These are phyloP conservation scores for Orycteropus afer DNA, from an alignment of 2,113 vertebrate species.

Conservation along the genomic window DNA sequence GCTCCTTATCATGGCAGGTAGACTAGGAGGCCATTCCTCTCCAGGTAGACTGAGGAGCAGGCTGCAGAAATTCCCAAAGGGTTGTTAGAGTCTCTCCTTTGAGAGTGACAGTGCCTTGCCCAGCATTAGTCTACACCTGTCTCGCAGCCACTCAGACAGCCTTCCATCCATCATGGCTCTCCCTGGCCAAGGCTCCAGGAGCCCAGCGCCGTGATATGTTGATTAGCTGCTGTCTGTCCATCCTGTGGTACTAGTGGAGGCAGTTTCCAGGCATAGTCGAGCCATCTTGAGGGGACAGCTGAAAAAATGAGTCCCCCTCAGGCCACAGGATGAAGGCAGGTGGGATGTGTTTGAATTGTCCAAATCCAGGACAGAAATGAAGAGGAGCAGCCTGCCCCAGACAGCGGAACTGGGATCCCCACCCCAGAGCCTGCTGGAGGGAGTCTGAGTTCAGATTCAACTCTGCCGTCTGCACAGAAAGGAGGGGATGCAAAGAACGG, in stretches of 20 bases:
- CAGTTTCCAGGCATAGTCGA: not conserved
- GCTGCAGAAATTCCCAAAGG: not conserved
- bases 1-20: rapidly evolving
- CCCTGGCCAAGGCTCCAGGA: not conserved
- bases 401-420: not conserved
- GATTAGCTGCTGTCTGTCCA: not conserved
- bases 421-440: not conserved
- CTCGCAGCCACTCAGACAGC: not conserved
- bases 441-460: rapidly evolving
- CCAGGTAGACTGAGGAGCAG: not conserved
- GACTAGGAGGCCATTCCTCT: not conserved
- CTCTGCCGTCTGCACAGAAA: not conserved
- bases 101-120: rapidly evolving
- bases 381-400: not conserved
- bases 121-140: not conserved
- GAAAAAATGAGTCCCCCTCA: not conserved
- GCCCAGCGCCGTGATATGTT: not conserved
- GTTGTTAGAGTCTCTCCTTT: not conserved
- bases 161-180: not conserved
- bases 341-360: not conserved
- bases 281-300: not conserved
- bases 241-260: rapidly evolving
- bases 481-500: too few relatives aligned
- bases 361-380: not conserved
- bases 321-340: not conserved